Evolutionary conservation across 2,888 invertebrate genomes (phyloP), one percentile per base, ranked within the genome.

Genomic region (Adelphocoris suturalis): DNA sequence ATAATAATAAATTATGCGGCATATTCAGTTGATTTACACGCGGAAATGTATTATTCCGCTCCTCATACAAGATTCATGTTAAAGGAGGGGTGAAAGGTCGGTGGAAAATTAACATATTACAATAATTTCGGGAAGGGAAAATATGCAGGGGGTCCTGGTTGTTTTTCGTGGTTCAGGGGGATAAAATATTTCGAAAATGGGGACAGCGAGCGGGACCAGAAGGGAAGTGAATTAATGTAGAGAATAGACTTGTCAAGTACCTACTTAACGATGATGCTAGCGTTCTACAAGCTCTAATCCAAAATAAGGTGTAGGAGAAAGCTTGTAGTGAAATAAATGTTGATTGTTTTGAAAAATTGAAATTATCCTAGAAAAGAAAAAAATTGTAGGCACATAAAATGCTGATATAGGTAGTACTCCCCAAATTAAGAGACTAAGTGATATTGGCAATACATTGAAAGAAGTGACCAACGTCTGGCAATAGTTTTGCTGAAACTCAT

Each of bases 1-100:
- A 78, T 78, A 46, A 78, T 78, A 9, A 78, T 78, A 78, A 78
- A 78, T 78, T 78, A 78, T 78, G 47, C 78, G n/a, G 46, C 46
- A 78, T 47, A 47, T 47, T 47, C n/a, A 78, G 46, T 78, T 78
- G 78, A 78, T 78, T 78, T 78, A 78, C 46, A 46, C 37, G 78
- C 14, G 78, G 78, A 46, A 78, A 78, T 78, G 68, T 68, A 68
- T 68, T 68, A 19, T 68, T 78, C 78, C 46, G 1, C 76, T 47
- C 46, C 78, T 78, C 78, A 78, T 78, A 47, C 78, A 78, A 78
- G 46, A 78, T 78, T 78, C 78, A 78, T 78, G 37, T 11, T 47
- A 46, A 46, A 47, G 78, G 16, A 46, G 19, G 78, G 78, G 27
- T 37, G 76, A 27, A 37, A 37, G 76, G 76, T 76, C 14, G 78